phyloP scores from a whole-genome alignment of 2,888 invertebrate genomes.

The Eulithis testata region DNA sequence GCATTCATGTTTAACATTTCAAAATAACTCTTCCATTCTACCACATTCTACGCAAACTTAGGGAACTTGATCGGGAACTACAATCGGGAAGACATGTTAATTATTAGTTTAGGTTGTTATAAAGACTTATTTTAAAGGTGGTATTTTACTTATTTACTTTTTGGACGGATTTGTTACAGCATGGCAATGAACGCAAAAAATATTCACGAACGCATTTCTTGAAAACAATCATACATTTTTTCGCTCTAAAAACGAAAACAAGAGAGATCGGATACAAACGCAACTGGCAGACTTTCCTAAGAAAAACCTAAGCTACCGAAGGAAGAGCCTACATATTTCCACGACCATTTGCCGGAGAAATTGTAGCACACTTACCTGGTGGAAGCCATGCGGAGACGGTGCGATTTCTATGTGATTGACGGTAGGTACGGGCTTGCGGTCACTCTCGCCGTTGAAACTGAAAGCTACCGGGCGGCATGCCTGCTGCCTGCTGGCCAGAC shows the following conservation, averaged over 20 bases:
- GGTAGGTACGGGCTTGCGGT: conserved; percentile 35
- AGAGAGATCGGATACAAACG: conserved; percentile 1
- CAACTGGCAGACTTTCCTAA: conserved; percentile 11
- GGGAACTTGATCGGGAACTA: neutral
- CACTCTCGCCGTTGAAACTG: conserved; percentile 61
- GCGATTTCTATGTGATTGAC: conserved; percentile 35
- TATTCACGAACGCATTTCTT: neutral
- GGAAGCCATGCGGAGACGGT: conserved; percentile 17
- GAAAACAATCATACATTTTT: neutral
- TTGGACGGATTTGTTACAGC: too few relatives aligned
- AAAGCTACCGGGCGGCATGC: conserved; percentile 53
- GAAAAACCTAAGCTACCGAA: conserved; percentile 21
- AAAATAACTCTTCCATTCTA: conserved; percentile 7
- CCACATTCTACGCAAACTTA: neutral
- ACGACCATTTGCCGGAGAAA: conserved; percentile 25
- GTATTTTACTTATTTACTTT: too few relatives aligned
- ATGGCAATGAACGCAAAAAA: too few relatives aligned
- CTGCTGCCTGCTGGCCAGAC: conserved; percentile 4
- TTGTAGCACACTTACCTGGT: conserved; percentile 19
- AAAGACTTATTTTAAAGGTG: too few relatives aligned
- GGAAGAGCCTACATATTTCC: conserved; percentile 18
- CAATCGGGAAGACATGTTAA: neutral
- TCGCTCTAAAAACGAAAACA: neutral
- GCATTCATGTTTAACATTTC: conserved; percentile 24
- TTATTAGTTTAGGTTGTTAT: too few relatives aligned